phyloP scores from a whole-genome alignment of 2,113 vertebrate species.

The Coreoperca whiteheadi region DNA sequence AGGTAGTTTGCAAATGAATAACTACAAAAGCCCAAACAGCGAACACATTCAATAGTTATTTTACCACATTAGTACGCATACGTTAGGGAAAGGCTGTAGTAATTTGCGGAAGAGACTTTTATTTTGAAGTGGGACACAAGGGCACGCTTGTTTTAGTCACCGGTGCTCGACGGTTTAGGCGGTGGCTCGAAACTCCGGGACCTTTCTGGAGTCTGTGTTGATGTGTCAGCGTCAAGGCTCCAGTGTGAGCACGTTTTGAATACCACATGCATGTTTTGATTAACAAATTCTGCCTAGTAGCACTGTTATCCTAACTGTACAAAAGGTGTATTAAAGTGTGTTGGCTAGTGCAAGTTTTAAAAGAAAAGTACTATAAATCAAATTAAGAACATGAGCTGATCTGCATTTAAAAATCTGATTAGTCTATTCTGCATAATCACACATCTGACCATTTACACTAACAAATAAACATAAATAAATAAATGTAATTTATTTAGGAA shows the following conservation, averaged over 20 bases:
- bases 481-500: neutral
- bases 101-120: slow-evolving; percentile 20
- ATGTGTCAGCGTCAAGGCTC: neutral
- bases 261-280: neutral
- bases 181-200: slow-evolving; percentile 2
- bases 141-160: slow-evolving; percentile 49
- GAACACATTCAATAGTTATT: neutral
- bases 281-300: neutral
- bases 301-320: neutral
- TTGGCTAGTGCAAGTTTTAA: neutral
- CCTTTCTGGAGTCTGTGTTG: slow-evolving; percentile 46
- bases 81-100: too few relatives aligned
- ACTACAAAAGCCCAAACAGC: neutral
- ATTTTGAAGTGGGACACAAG: slow-evolving; percentile 42
- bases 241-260: neutral
- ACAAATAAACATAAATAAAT: neutral
- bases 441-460: neutral
- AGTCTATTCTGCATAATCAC: neutral
- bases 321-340: neutral
- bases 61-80: neutral
- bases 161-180: neutral
- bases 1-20: neutral
- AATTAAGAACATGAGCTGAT: neutral
- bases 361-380: neutral
- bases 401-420: neutral